These are phyloP conservation scores for Isaurus tuberculatus DNA, from an alignment of 92 coral and sea anemone species.

Conservation along the genomic window DNA sequence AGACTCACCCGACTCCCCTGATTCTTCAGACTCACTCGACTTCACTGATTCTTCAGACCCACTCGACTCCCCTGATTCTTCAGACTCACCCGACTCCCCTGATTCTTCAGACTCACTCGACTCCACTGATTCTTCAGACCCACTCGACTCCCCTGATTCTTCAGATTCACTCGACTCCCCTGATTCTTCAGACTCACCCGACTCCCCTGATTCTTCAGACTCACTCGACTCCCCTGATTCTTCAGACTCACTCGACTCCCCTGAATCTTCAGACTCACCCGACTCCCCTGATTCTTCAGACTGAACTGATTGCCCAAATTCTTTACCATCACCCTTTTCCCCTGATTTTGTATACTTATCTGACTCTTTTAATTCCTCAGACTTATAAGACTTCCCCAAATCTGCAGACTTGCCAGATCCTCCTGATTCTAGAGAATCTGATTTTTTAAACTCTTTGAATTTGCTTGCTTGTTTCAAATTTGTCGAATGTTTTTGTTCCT, in stretches of 20 bases:
- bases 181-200: not conserved
- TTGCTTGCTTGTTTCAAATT: too few relatives aligned
- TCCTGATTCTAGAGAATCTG: too few relatives aligned
- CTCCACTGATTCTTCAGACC: not conserved
- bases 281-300: not conserved
- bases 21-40: not conserved
- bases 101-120: not conserved
- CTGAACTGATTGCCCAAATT: not conserved
- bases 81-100: not conserved
- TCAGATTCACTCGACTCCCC: not conserved
- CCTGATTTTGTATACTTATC: conserved; percentile 22
- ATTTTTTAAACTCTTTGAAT: too few relatives aligned
- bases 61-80: conserved; percentile 30
- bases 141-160: not conserved
- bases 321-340: not conserved
- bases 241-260: not conserved
- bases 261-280: not conserved
- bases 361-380: not conserved
- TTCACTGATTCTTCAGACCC: conserved; percentile 52
- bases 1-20: not conserved
- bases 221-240: too few relatives aligned
- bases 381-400: too few relatives aligned
- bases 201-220: not conserved
- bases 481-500: not conserved
- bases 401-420: too few relatives aligned